These are phyloP conservation scores for Lepeophtheirus nordmannii DNA, from an alignment of 2,888 invertebrate genomes.

Conservation along the genomic window DNA sequence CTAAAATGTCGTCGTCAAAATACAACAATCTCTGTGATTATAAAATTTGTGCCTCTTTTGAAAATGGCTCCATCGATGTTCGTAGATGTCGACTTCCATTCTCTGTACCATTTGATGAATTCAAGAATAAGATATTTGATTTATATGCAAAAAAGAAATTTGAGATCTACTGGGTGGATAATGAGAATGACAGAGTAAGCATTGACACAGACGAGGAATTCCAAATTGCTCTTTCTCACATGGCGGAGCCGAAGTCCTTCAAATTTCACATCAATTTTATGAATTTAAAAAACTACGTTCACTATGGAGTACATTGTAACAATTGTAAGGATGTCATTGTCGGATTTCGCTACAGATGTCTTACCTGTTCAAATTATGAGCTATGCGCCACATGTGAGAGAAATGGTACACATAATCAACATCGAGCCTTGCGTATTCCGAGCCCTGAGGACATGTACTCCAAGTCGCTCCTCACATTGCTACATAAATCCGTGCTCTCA, in stretches of 20 bases:
- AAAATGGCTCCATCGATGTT: not conserved
- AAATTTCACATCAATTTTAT: not conserved
- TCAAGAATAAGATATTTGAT: not conserved
- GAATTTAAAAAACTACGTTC: not conserved
- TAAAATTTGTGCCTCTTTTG: not conserved
- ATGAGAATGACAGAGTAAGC: not conserved
- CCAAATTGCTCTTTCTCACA: not conserved
- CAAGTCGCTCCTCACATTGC: not conserved
- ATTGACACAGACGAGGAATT: not conserved
- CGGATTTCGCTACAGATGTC: not conserved
- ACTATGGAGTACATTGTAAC: not conserved
- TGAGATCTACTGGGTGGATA: not conserved
- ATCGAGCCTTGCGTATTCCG: not conserved
- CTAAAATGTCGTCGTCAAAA: too few relatives aligned
- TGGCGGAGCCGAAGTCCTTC: not conserved
- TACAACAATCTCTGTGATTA: too few relatives aligned
- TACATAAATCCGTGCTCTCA: not conserved
- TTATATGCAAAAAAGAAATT: not conserved
- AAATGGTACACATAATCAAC: not conserved
- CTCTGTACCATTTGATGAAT: not conserved
- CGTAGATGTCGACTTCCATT: not conserved
- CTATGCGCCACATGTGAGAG: not conserved
- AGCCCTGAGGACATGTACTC: not conserved
- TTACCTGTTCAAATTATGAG: not conserved
- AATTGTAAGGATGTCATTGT: not conserved